These are phyloP conservation scores for Aphis gossypii DNA, from an alignment of 1,140 invertebrate species.

Conservation along the genomic window DNA sequence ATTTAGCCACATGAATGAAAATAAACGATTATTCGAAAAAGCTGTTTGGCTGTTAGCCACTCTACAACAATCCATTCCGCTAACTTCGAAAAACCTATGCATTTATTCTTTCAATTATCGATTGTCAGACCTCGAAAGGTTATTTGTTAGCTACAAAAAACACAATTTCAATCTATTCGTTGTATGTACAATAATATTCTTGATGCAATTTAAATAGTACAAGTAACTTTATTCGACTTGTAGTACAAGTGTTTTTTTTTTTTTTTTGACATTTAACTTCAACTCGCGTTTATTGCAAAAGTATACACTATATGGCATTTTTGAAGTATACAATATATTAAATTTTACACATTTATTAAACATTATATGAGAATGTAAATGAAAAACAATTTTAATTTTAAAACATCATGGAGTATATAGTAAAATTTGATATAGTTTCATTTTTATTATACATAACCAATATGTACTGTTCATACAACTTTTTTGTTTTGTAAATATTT, in stretches of 20 bases:
- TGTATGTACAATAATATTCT: not conserved
- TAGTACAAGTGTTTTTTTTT: not conserved
- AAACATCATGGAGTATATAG: not conserved
- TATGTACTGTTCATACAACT: not conserved
- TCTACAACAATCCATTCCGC: constrained; percentile 17
- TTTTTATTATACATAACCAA: not conserved
- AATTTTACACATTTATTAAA: not conserved
- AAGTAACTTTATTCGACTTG: not conserved
- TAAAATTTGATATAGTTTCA: not conserved
- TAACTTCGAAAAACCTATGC: not conserved
- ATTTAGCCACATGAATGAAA: constrained; percentile 40
- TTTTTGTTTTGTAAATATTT: not conserved
- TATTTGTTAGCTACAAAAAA: not conserved
- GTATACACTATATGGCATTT: not conserved
- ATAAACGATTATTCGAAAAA: constrained; percentile 49
- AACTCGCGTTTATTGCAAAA: not conserved
- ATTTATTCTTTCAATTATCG: constrained; percentile 36
- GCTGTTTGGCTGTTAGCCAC: constrained; percentile 48
- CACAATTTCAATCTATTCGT: not conserved
- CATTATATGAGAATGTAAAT: not conserved
- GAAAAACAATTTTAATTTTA: not conserved
- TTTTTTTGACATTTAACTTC: not conserved
- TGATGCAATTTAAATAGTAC: not conserved
- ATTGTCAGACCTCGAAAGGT: not conserved
- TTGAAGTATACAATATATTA: not conserved